phyloP scores from a whole-genome alignment of 2,113 vertebrate genomes.

The Alosa alosa region DNA sequence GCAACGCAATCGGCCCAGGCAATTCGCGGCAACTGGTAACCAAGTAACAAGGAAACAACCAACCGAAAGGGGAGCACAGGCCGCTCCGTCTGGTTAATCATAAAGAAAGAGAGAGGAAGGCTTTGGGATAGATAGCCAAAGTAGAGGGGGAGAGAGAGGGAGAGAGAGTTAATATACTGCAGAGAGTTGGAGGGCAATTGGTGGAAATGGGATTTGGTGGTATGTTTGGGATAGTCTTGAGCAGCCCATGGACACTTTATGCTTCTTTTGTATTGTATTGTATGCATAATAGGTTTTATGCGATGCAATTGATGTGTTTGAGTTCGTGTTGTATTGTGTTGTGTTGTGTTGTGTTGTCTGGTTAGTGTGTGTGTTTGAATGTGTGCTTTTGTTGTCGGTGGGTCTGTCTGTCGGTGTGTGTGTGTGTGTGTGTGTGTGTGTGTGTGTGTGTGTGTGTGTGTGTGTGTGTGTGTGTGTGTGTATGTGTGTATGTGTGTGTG shows the following conservation, averaged over 20 bases:
- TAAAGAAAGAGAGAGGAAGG: conserved; percentile 42
- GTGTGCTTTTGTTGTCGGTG: not conserved
- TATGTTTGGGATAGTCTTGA: conserved; percentile 28
- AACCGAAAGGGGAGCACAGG: conserved; percentile 56
- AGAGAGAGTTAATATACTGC: conserved; percentile 44
- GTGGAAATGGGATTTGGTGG: not conserved
- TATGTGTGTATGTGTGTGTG: not conserved
- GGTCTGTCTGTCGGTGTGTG: no score
- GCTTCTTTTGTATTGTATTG: conserved; percentile 4
- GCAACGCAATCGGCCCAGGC: conserved; percentile 76
- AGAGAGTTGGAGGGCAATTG: not conserved
- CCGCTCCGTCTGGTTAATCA: conserved; percentile 67
- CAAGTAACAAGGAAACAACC: conserved; percentile 78
- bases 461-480: not conserved
- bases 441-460: not conserved
- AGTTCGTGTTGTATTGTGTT: not conserved
- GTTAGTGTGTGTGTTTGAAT: not conserved
- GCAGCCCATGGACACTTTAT: conserved; percentile 17
- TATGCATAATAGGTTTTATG: not conserved
- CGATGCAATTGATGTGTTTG: not conserved
- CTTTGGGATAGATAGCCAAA: conserved; percentile 14
- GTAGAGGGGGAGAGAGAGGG: conserved; percentile 30
- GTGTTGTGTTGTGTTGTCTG: not conserved
- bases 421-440: no score
- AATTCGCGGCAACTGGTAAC: conserved; percentile 76